phyloP scores from a whole-genome alignment of 2,888 invertebrate species.

The Microplitis deprimator region DNA sequence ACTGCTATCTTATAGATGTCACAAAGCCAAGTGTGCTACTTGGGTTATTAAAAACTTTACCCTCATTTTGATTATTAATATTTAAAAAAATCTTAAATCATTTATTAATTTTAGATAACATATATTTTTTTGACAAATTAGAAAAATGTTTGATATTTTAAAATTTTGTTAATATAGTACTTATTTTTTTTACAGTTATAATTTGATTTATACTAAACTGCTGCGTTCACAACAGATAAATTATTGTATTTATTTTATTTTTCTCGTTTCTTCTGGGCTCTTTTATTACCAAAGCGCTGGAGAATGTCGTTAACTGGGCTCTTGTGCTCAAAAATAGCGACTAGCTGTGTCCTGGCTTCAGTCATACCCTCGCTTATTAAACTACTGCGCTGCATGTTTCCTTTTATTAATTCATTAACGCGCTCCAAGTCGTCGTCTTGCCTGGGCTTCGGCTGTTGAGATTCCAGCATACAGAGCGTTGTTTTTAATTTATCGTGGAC shows the following conservation, averaged over 20 bases:
- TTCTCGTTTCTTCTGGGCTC: slow-evolving; percentile 93
- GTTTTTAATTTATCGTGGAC: slow-evolving; percentile 68
- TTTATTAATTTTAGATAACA: slow-evolving; percentile 62
- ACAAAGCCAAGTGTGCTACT: too few relatives aligned
- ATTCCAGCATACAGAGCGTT: slow-evolving; percentile 64
- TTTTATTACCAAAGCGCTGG: slow-evolving; percentile 90
- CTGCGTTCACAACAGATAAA: neutral
- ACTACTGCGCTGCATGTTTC: slow-evolving; percentile 94
- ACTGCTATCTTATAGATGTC: too few relatives aligned
- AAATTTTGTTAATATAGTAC: slow-evolving; percentile 6
- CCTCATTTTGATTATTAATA: neutral
- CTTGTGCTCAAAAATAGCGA: slow-evolving; percentile 93
- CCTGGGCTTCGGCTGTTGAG: slow-evolving; percentile 61
- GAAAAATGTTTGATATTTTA: slow-evolving; percentile 55
- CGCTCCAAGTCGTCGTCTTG: slow-evolving; percentile 66
- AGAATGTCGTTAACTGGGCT: slow-evolving; percentile 91
- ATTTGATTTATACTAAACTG: neutral
- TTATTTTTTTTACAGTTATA: slow-evolving; percentile 74
- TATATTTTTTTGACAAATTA: slow-evolving; percentile 64
- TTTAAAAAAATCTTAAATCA: slow-evolving; percentile 63
- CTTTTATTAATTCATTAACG: slow-evolving; percentile 76
- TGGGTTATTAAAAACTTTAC: neutral
- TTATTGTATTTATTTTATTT: slow-evolving; percentile 69
- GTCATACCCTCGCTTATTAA: slow-evolving; percentile 92
- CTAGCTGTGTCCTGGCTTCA: slow-evolving; percentile 89